Base-by-base conservation (phyloP, 35 echinoderm and acorn worm genomes). In the Apostichopus japonicus region DNA sequence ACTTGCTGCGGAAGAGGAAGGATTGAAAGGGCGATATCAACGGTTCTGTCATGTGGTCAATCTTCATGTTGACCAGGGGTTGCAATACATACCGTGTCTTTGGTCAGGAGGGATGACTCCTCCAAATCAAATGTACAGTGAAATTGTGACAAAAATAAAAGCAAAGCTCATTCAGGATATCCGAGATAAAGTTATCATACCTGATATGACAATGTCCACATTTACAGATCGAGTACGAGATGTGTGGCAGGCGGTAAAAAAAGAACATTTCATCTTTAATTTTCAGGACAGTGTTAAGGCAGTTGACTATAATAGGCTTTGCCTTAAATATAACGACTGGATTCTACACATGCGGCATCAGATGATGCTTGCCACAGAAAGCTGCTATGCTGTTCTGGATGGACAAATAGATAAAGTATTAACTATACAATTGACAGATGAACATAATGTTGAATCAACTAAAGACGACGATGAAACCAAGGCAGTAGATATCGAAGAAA, bases 181-280 rank as follows among this genome's bases (percentile, higher is more conserved):
- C 53, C 70, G 13, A n/a, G 72, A 77, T 11, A 25, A 15, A 78
- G 79, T 16, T 23, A 55, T 78, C 7, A 58, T 56, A 7, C 25
- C 71, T 3, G 73, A 91, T 21, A 56, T 91, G 24, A 78, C 90
- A 33, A 1, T 91, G 13, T 91, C 90, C 5, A 58, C 53, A 1
- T 91, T 91, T 52, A 54, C 72, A 22, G 15, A 91, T 8, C 33
- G 90, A 91, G 24, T 91, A 23, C 71, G 71, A 19, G 90, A 91
- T 59, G 90, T 91, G 10, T 91, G 90, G 90, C n/a, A 58, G 3
- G 90, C 90, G 17, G 21, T 91, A 21, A 77, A 91, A 21, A 77
- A 58, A 24, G 90, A 91, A 67, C 72, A 91, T 59, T 91, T 91
- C 54, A 73, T 91, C n/a, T 91, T 91, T 59, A 91, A 91, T 78